These are phyloP conservation scores for Setipinna tenuifilis DNA, from an alignment of 2,797 vertebrate species.

Conservation along the genomic window DNA sequence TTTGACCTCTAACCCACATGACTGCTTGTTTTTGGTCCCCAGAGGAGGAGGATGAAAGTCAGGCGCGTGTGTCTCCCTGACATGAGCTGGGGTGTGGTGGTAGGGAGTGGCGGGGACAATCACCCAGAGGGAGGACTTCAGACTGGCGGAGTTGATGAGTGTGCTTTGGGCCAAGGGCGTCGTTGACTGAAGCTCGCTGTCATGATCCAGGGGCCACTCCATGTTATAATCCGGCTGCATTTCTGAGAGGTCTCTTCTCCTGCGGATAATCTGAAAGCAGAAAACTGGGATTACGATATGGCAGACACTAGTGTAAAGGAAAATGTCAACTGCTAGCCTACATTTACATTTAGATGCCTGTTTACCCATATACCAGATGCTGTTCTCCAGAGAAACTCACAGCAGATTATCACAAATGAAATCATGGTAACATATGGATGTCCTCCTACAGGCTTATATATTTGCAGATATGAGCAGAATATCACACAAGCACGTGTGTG, in stretches of 20 bases:
- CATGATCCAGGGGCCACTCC: constrained; percentile 70
- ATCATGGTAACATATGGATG: background rate
- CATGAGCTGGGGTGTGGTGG: background rate
- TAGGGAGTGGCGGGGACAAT: constrained; percentile 47
- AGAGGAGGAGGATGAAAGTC: background rate
- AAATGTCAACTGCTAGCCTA: background rate
- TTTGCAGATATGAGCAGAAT: background rate
- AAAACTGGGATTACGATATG: background rate
- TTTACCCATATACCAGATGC: background rate
- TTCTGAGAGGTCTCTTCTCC: constrained; percentile 77
- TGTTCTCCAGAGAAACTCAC: background rate
- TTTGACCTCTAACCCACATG: background rate
- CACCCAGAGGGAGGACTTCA: constrained; percentile 77
- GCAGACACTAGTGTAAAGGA: background rate
- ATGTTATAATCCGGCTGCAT: constrained; percentile 73
- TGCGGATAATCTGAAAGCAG: constrained; percentile 80
- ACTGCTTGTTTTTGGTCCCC: background rate
- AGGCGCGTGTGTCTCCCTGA: background rate
- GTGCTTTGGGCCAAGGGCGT: constrained; percentile 53
- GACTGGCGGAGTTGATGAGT: constrained; percentile 61
- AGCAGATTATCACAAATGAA: background rate
- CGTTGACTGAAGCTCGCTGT: constrained; percentile 57
- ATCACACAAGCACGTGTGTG: background rate
- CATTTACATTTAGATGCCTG: background rate
- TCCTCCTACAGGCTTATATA: background rate